A percentile compares a stretch with the other conserved stretches of the same genome.
Conservation (phyloP, 2,113 vertebrate genomes). For the Holacanthus passer region DNA sequence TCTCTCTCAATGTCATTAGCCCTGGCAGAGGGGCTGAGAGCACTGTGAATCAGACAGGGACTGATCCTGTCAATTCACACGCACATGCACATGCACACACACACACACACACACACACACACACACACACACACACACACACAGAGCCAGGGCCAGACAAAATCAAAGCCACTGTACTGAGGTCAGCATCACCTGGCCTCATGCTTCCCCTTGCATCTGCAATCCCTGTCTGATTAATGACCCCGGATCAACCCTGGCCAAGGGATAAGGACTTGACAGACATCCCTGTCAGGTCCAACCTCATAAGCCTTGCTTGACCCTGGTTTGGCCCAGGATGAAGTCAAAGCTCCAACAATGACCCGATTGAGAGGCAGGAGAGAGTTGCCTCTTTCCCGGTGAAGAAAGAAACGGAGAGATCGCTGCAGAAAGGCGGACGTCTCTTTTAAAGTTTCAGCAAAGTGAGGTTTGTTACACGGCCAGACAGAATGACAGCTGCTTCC, state of each 20-base stretch:
- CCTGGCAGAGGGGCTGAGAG: slow-evolving; percentile 93
- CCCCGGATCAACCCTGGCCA: slow-evolving; percentile 88
- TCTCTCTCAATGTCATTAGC: slow-evolving; percentile 99
- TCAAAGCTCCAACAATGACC: slow-evolving; percentile 85
- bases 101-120: slow-evolving; percentile 86
- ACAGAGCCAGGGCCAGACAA: slow-evolving; percentile 87
- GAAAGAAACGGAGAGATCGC: slow-evolving; percentile 33
- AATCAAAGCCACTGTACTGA: slow-evolving; percentile 93
- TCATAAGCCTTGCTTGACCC: slow-evolving; percentile 92
- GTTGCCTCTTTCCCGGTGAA: slow-evolving; percentile 11
- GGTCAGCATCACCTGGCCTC: slow-evolving; percentile 89
- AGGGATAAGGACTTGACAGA: slow-evolving; percentile 93
- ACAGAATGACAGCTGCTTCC: slow-evolving; percentile 45
- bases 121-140: slow-evolving; percentile 87
- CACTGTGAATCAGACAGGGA: slow-evolving; percentile 96
- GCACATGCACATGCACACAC: slow-evolving; percentile 89
- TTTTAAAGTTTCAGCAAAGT: slow-evolving; percentile 30
- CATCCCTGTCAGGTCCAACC: slow-evolving; percentile 92
- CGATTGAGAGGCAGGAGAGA: slow-evolving; percentile 59
- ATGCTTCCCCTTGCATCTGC: slow-evolving; percentile 54
- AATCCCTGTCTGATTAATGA: slow-evolving; percentile 92
- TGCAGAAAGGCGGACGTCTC: slow-evolving; percentile 25
- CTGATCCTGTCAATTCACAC: slow-evolving; percentile 94
- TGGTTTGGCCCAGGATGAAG: slow-evolving; percentile 83
- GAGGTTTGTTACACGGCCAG: slow-evolving; percentile 9